Evolutionary conservation across 2,888 invertebrate species (phyloP), one percentile per base, ranked within the genome.

Genomic region (Platycheirus rosarum): DNA sequence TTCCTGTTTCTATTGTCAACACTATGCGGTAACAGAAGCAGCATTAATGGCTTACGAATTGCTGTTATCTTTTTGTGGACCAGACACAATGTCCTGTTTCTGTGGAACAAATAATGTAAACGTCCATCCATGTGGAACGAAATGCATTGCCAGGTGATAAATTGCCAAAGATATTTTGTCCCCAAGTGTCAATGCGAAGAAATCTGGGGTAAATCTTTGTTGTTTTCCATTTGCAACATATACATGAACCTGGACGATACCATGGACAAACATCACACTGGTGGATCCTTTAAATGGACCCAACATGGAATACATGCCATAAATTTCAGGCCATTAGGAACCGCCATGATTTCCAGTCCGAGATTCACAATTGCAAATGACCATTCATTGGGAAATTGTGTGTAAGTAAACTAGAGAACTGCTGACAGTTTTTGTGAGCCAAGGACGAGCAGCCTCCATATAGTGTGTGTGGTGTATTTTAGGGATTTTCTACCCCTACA

Each of bases 261-360:
- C 29, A 62, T 62, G 60, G 44, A 60, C 60, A 60, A 16, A 26
- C 16, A 16, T 42, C n/a, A 18, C 44, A 18, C 70, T 55, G 13
- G 20, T 35, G 55, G 53, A n/a, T 40, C 35, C 49, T 11, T 40
- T 23, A 40, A 73, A 73, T 63, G 68, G 63, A 16, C 73, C 16
- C 8, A 53, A 57, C 32, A 42, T 26, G 40, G 7, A 23, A 49
- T 11, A 29, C 53, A 42, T 51, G 60, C 60, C 16, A 70, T 46
- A 80, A 65, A 63, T 75, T 65, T 60, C 63, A 46, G 65, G 8
- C 75, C 75, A 80, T 80, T 76, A 71, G 57, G 70, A 66, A 66
- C 46, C 80, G 53, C 70, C 80, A 80, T 70, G 66, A 66, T 76
- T 71, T 66, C 18, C 18, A 16, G 46, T 73, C 46, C 49, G 26